Evolutionary conservation across 2,113 vertebrate species (phyloP).

Genomic region (Trichechus manatus): DNA sequence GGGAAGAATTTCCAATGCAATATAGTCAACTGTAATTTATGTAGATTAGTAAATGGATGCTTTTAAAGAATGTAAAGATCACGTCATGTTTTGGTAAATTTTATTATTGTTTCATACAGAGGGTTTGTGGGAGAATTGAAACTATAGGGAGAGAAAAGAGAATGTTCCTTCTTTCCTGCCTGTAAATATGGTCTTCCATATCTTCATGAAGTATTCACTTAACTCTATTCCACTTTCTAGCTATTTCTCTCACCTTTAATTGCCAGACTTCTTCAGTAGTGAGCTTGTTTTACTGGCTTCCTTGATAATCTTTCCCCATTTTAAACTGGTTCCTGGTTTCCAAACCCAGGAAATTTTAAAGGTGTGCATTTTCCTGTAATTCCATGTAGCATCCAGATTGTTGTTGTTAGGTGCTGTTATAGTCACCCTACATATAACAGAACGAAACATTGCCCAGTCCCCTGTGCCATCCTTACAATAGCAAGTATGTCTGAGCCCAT

Average conservation of each 20-base stretch:
- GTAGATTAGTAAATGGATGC: not conserved
- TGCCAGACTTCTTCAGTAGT: not conserved
- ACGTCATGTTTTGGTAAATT: not conserved
- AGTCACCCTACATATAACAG: not conserved
- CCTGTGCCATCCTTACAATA: not conserved
- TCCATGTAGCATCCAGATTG: too few relatives aligned
- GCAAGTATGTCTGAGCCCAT: not conserved
- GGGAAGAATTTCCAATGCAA: not conserved
- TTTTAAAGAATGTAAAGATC: not conserved
- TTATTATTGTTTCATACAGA: not conserved
- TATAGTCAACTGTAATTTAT: not conserved
- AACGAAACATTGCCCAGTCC: too few relatives aligned
- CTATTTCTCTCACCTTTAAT: not conserved
- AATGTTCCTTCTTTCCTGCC: not conserved
- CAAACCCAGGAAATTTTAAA: not conserved
- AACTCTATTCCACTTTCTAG: not conserved
- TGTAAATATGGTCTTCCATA: not conserved
- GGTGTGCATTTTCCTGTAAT: not conserved
- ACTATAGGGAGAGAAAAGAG: not conserved
- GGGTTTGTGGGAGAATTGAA: not conserved
- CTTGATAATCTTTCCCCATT: not conserved
- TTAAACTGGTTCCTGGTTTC: not conserved
- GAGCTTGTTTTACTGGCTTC: not conserved
- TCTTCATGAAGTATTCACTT: not conserved
- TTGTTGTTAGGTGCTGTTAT: not conserved